phyloP scores from a whole-genome alignment of 1,140 invertebrate species.

The Colletes latitarsis region DNA sequence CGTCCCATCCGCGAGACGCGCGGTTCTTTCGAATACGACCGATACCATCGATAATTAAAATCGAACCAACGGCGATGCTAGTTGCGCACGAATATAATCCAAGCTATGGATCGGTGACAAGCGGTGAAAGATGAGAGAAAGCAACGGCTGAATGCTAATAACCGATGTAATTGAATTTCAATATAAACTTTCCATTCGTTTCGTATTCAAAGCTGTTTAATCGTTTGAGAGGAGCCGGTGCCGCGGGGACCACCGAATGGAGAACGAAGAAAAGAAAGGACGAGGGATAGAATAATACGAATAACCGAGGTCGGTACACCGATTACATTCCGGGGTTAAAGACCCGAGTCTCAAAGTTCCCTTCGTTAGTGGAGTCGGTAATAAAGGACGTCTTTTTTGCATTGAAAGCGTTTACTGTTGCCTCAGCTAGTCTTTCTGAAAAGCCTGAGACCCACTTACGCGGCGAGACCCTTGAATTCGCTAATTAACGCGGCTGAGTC shows the following conservation, averaged over 20 bases:
- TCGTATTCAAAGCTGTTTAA: conserved; percentile 34
- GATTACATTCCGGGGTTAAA: conserved; percentile 47
- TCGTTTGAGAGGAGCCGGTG: not conserved
- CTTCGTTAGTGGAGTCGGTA: conserved; percentile 49
- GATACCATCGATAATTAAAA: conserved; percentile 18
- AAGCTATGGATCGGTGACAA: conserved; percentile 18
- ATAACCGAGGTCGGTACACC: conserved; percentile 10
- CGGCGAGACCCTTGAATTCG: conserved; percentile 44
- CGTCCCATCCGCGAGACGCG: not conserved
- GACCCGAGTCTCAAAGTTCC: conserved; percentile 41
- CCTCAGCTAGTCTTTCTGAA: conserved; percentile 35
- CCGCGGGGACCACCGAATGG: not conserved
- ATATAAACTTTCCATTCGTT: conserved; percentile 34
- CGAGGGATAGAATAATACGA: not conserved
- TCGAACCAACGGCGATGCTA: not conserved
- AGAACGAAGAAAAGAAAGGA: not conserved
- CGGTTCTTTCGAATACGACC: not conserved
- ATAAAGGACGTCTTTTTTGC: conserved; percentile 70
- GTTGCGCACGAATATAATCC: not conserved
- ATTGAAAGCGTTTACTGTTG: conserved; percentile 57
- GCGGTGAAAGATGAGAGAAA: not conserved
- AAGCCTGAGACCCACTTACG: conserved; percentile 44
- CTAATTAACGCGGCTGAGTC: conserved; percentile 63
- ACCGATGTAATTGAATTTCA: conserved; percentile 32
- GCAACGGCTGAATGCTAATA: conserved; percentile 28